Conservation (phyloP, 2,888 invertebrate genomes). For the Adelphocoris suturalis region DNA sequence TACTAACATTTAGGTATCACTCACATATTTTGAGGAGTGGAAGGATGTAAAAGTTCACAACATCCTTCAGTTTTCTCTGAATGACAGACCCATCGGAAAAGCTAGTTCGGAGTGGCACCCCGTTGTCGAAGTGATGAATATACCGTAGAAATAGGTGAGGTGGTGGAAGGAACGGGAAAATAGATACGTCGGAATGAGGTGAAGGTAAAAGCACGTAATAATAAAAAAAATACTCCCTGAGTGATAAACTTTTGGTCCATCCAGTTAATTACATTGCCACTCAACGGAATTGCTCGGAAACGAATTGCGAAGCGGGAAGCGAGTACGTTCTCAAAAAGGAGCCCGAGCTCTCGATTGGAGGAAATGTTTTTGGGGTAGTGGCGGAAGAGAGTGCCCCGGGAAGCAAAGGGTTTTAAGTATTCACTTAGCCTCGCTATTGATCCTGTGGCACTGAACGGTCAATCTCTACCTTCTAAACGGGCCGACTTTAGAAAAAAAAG, state of each 20-base stretch:
- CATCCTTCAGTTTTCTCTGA: too few species aligned
- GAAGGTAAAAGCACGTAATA: neutral
- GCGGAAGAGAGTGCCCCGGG: slow-evolving; percentile 29
- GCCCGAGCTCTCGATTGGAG: neutral
- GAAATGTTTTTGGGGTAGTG: slow-evolving; percentile 41
- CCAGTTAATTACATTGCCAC: slow-evolving; percentile 69
- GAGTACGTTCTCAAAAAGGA: slow-evolving; percentile 46
- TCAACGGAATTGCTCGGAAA: slow-evolving; percentile 63
- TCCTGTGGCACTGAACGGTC: slow-evolving; percentile 48
- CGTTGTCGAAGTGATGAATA: neutral
- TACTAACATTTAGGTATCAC: too few species aligned
- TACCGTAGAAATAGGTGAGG: too few species aligned
- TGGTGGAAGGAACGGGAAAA: too few species aligned
- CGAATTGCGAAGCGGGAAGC: slow-evolving; percentile 32
- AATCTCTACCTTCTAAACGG: slow-evolving; percentile 45
- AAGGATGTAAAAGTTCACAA: too few species aligned
- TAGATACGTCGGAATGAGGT: neutral
- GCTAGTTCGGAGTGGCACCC: too few species aligned
- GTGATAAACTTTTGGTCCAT: slow-evolving; percentile 65
- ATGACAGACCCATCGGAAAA: too few species aligned
- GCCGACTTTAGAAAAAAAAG: neutral
- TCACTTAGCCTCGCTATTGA: slow-evolving; percentile 53
- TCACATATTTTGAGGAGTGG: too few species aligned
- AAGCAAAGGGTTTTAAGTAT: slow-evolving; percentile 49
- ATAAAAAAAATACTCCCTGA: neutral